phyloP scores from a whole-genome alignment of 2,797 vertebrate species.

The Ataeniobius toweri region DNA sequence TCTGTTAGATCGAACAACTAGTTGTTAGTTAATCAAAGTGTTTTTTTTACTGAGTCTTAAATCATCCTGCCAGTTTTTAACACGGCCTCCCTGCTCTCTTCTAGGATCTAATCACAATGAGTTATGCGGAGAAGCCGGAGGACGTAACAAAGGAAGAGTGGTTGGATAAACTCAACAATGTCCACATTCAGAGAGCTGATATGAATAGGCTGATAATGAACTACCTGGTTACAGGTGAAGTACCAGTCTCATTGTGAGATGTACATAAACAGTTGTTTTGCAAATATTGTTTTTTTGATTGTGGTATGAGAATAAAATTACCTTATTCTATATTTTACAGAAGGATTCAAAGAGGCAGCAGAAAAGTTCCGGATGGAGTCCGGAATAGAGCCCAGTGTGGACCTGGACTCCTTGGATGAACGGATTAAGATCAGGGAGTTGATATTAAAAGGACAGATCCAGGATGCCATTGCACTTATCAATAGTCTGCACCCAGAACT shows the following conservation, averaged over 20 bases:
- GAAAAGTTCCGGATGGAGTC: conserved; percentile 99
- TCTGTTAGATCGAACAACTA: conserved; percentile 2
- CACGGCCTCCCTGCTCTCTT: conserved; percentile 4
- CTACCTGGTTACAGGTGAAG: conserved; percentile 94
- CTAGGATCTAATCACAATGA: conserved; percentile 86
- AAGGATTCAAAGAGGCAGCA: conserved; percentile 98
- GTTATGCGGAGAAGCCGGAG: conserved; percentile 97
- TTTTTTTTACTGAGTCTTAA: background rate
- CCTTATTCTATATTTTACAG: conserved; percentile 65
- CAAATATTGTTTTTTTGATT: background rate
- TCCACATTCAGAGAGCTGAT: conserved; percentile 97
- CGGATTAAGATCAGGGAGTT: conserved; percentile 98
- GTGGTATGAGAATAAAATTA: background rate
- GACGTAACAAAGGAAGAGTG: conserved; percentile 98
- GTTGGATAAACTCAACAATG: conserved; percentile 99
- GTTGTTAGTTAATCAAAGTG: background rate
- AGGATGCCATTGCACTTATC: conserved; percentile 95
- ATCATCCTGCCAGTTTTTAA: background rate
- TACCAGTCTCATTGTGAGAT: background rate
- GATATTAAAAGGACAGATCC: conserved; percentile 97
- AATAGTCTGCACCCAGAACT: conserved; percentile 97
- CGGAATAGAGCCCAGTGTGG: conserved; percentile 96
- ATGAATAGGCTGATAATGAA: conserved; percentile 99
- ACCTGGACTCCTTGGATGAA: conserved; percentile 95
- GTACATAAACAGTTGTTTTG: background rate